phyloP scores from a whole-genome alignment of 2,888 invertebrate species.

The Lottia scabra region DNA sequence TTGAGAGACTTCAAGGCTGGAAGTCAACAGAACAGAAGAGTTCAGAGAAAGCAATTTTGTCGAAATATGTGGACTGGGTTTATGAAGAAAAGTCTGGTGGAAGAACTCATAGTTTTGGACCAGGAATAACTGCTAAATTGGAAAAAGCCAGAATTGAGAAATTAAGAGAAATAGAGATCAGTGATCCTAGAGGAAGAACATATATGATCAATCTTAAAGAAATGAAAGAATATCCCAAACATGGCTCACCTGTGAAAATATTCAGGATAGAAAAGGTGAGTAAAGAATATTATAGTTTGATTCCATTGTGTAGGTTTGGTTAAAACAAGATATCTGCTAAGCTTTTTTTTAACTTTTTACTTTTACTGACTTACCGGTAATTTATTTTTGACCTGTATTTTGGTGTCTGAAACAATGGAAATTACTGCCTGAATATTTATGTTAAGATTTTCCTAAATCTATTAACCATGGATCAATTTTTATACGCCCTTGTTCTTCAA shows the following conservation, averaged over 20 bases:
- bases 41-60: background rate
- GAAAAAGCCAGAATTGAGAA: constrained; percentile 11
- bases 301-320: too few relatives aligned
- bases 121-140: constrained; percentile 7
- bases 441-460: too few relatives aligned
- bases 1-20: constrained; percentile 3
- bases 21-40: background rate
- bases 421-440: too few relatives aligned
- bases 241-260: background rate
- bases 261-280: constrained; percentile 15
- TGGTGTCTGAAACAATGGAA: too few relatives aligned
- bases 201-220: constrained; percentile 11
- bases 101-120: constrained; percentile 5
- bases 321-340: too few relatives aligned
- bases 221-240: constrained; percentile 9
- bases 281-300: background rate
- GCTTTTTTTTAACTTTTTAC: too few relatives aligned
- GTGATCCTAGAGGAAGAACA: constrained; percentile 4
- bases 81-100: constrained; percentile 9
- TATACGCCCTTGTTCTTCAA: too few relatives aligned
- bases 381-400: too few relatives aligned
- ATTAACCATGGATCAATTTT: too few relatives aligned
- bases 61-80: constrained; percentile 11
- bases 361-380: too few relatives aligned
- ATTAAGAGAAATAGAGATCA: background rate